A percentile compares a stretch with the other conserved stretches of the same genome.
Evolutionary conservation across 2,113 vertebrate genomes (phyloP).

Genomic region (Sinocyclocheilus anophthalmus): DNA sequence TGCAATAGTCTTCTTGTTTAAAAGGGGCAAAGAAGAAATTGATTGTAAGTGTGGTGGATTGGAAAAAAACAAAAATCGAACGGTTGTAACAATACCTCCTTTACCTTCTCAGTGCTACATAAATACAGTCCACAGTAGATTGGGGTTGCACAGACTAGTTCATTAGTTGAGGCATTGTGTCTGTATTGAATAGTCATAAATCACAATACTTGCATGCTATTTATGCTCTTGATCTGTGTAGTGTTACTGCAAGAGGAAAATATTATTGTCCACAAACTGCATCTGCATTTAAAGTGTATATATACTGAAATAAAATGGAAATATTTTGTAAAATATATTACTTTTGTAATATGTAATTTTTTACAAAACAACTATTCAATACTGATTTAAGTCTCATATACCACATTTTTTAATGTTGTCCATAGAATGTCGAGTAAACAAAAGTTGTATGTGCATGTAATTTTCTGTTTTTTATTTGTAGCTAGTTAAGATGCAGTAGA

Average conservation of each 20-base stretch:
- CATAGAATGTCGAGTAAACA: too few relatives aligned
- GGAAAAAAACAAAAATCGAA: not conserved
- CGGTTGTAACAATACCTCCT: not conserved
- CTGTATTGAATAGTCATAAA: not conserved
- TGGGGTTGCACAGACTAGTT: not conserved
- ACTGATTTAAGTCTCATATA: too few relatives aligned
- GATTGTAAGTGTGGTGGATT: not conserved
- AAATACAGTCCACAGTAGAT: not conserved
- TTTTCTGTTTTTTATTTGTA: not conserved
- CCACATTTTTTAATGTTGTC: too few relatives aligned
- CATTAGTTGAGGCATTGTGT: not conserved
- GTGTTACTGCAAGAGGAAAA: not conserved
- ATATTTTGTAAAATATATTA: too few relatives aligned
- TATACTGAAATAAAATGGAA: too few relatives aligned
- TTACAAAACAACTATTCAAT: too few relatives aligned
- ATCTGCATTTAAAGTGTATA: not conserved
- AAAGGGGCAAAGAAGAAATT: constrained; percentile 6
- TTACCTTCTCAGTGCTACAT: not conserved
- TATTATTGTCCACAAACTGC: not conserved
- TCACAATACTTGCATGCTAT: not conserved
- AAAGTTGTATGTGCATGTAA: too few relatives aligned
- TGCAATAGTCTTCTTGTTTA: not conserved
- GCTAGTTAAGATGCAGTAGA: not conserved
- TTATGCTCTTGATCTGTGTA: not conserved
- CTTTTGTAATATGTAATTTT: too few relatives aligned